Evolutionary conservation across 2,113 vertebrate species (phyloP), one percentile per base, ranked within the genome.

Genomic region (Cephalopterus ornatus): DNA sequence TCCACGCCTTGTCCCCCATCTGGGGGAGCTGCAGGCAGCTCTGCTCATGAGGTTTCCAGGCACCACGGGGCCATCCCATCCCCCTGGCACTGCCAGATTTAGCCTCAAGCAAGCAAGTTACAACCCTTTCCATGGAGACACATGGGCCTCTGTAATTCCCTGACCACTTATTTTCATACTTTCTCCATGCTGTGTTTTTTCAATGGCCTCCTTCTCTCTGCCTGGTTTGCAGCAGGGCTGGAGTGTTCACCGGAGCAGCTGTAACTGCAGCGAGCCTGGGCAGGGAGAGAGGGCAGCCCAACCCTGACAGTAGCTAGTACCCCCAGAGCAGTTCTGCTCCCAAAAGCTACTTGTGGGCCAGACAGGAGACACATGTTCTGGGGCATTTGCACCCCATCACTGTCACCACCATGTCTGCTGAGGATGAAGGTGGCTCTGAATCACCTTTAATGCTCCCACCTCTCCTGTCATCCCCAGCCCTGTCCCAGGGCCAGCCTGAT

Each of bases 151-250:
- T 93, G 83, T 88, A 94, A 96, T 91, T 88, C 90, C 65, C 88
- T 78, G 56, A 94, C 95, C 73, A 22, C 92, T 93, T 92, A 67
- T 92, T 94, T 92, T 94, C 90, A 93, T 80, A 78, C 76, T 95
- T 94, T 85, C 86, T 42, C 68, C 39, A 7, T n/a, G 59, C 92
- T 61, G 67, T 68, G 76, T 63, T 85, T 84, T 92, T 56, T 91
- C 87, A 93, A 73, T 42, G 71, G 74, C 39, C 67, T 87, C 94
- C 81, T 91, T 94, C 87, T 95, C 59, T 52, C 46, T 0, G 21
- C 52, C 61, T 27, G 42, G n/a, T 39, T 58, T 52, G 47, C 52
- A 83, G 82, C 4, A 1, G 71, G 67, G 71, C 46, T n/a, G 73
- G 32, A 39, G 50, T 12, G 5, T 23, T 89, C 89, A 59, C 52